A percentile compares a stretch with the other conserved stretches of the same genome.
phyloP scores from a whole-genome alignment of 2,113 vertebrate genomes.

The Peromyscus maniculatus region DNA sequence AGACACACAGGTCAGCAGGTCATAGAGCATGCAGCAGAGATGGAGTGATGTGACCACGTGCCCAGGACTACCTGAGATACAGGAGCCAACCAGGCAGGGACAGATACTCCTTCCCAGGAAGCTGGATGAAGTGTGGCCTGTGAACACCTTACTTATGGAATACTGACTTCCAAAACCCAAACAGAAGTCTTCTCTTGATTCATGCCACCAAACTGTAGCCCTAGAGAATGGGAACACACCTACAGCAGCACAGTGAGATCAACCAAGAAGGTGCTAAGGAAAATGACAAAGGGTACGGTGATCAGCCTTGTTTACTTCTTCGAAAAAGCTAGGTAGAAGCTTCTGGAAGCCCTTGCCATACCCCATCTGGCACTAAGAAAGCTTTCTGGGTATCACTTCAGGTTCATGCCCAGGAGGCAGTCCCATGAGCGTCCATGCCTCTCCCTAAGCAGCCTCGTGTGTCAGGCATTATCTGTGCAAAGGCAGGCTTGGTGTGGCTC shows the following conservation, averaged over 20 bases:
- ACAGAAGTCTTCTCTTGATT: rapidly evolving
- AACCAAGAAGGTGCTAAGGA: background rate
- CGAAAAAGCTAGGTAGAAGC: rapidly evolving
- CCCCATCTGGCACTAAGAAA: rapidly evolving
- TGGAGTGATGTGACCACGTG: rapidly evolving
- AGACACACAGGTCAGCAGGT: background rate
- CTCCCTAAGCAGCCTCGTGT: rapidly evolving
- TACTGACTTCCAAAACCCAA: background rate
- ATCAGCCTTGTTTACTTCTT: rapidly evolving
- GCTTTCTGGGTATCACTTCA: rapidly evolving
- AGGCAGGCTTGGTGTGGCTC: rapidly evolving
- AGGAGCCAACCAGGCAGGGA: background rate
- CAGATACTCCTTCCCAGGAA: background rate
- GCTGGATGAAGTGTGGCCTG: rapidly evolving
- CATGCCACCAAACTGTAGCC: rapidly evolving
- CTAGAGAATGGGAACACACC: rapidly evolving
- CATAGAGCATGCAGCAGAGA: rapidly evolving
- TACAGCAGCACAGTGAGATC: rapidly evolving
- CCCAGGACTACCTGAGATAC: rapidly evolving
- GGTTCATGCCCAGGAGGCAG: rapidly evolving
- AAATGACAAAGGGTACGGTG: rapidly evolving
- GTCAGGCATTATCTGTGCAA: rapidly evolving
- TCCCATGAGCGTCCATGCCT: rapidly evolving
- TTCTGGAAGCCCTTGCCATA: rapidly evolving
- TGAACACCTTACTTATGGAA: rapidly evolving